Evolutionary conservation across 2,888 invertebrate genomes (phyloP).

Genomic region (Ditylenchus weischeri): DNA sequence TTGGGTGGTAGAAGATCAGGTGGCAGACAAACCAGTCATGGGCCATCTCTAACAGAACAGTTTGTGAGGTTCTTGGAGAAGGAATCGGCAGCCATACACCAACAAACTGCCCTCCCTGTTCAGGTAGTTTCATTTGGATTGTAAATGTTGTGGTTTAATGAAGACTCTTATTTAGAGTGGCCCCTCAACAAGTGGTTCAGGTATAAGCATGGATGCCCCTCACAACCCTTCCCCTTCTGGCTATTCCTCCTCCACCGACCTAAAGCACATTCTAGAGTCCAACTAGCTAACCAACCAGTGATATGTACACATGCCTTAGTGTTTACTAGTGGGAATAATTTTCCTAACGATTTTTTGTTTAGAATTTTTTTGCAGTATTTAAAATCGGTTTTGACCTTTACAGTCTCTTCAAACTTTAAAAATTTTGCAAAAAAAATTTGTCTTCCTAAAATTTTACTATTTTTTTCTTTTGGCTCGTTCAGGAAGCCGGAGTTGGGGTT

Average conservation of each 20-base stretch:
- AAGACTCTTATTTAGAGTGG: not conserved
- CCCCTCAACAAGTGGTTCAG: not conserved
- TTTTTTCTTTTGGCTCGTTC: too few species aligned
- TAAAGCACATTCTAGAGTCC: slow-evolving; percentile 24
- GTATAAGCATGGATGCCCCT: not conserved
- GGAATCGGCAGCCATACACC: slow-evolving; percentile 66
- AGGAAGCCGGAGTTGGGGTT: too few species aligned
- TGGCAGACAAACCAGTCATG: not conserved
- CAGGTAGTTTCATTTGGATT: slow-evolving; percentile 3
- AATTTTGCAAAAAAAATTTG: too few species aligned
- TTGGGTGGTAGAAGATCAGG: not conserved
- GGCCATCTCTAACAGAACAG: slow-evolving; percentile 69
- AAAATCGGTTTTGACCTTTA: too few species aligned
- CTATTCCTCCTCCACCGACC: slow-evolving; percentile 16
- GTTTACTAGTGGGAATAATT: not conserved
- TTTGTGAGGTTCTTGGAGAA: slow-evolving; percentile 78
- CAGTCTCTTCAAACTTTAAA: too few species aligned
- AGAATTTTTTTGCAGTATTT: too few species aligned
- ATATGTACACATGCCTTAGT: slow-evolving; percentile 8
- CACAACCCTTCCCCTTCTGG: not conserved
- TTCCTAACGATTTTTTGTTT: too few species aligned
- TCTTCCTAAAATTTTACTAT: too few species aligned
- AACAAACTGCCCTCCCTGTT: slow-evolving; percentile 20
- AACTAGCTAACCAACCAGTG: slow-evolving; percentile 4
- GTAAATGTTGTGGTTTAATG: not conserved